Percentiles rank a stretch among this genome's conserved stretches.
Evolutionary conservation across 2,113 vertebrate species (phyloP).

Genomic region (Indicator maculatus): DNA sequence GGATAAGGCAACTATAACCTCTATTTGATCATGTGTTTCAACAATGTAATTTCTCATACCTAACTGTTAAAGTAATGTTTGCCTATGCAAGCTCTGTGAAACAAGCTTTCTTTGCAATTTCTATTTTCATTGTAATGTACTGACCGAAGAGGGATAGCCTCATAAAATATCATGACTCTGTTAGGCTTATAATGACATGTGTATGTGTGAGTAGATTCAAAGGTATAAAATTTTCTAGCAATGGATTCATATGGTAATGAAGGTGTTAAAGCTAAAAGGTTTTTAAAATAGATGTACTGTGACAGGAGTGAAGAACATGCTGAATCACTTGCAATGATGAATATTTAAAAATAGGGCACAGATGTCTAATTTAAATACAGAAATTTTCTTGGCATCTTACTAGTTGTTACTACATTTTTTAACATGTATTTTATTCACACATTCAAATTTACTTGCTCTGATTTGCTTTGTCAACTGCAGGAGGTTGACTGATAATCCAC

Average conservation of each 20-base stretch:
- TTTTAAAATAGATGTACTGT: constrained; percentile 69
- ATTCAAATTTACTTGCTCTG: constrained; percentile 76
- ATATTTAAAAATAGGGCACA: constrained; percentile 80
- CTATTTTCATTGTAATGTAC: neutral
- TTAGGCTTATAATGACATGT: neutral
- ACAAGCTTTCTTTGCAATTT: neutral
- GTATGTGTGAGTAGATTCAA: neutral
- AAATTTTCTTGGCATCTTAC: constrained; percentile 79
- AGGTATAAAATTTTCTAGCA: neutral
- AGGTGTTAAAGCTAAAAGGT: constrained; percentile 70
- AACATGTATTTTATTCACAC: constrained; percentile 79
- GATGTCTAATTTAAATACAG: constrained; percentile 82
- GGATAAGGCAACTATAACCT: neutral
- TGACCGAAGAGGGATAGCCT: neutral
- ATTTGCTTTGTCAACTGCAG: constrained; percentile 76
- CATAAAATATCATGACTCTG: neutral
- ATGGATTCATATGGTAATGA: constrained; percentile 49
- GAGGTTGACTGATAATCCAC: constrained; percentile 67
- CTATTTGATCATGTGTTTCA: neutral
- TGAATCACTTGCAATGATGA: constrained; percentile 74
- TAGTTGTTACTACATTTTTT: constrained; percentile 78
- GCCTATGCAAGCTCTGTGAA: neutral
- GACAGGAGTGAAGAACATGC: constrained; percentile 73
- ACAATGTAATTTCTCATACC: neutral
- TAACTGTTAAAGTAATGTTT: neutral